phyloP scores from a whole-genome alignment of 2,113 vertebrate species.

The Pluvianellus socialis region DNA sequence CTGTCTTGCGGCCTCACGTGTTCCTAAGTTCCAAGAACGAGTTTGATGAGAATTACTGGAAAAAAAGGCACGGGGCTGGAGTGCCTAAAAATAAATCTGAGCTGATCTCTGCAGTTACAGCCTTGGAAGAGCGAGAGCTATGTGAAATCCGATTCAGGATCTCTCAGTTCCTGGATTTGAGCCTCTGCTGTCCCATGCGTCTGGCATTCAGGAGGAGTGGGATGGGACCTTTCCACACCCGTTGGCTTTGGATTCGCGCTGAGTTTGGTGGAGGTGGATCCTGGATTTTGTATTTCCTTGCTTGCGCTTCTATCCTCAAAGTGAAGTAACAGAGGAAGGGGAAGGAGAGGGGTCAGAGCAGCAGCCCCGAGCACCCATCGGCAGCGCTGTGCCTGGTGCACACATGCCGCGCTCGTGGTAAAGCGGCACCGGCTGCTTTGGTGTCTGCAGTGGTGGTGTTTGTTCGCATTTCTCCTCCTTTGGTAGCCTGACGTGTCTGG shows the following conservation, averaged over 20 bases:
- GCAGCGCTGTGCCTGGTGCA: neutral
- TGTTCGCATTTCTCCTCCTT: neutral
- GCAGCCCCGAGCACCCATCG: neutral
- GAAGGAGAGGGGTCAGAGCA: neutral
- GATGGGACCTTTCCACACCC: accelerated
- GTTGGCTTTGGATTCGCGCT: accelerated
- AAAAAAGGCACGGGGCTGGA: neutral
- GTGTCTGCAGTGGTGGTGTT: neutral
- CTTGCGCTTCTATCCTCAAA: neutral
- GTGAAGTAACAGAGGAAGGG: neutral
- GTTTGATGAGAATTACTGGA: conserved; percentile 34
- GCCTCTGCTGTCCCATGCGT: accelerated
- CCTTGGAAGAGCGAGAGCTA: neutral
- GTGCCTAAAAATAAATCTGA: conserved; percentile 40
- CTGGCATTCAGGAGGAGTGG: neutral
- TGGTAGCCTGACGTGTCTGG: neutral
- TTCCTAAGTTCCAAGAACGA: conserved; percentile 42
- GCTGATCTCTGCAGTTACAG: neutral
- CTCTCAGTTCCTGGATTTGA: neutral
- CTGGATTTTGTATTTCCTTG: neutral
- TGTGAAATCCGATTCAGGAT: conserved; percentile 25
- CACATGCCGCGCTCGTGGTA: neutral
- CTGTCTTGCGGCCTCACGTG: neutral
- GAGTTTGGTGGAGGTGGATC: neutral
- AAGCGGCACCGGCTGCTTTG: neutral